Base-by-base conservation (phyloP, 2,113 vertebrate species). In the Brevimyrus niger region DNA sequence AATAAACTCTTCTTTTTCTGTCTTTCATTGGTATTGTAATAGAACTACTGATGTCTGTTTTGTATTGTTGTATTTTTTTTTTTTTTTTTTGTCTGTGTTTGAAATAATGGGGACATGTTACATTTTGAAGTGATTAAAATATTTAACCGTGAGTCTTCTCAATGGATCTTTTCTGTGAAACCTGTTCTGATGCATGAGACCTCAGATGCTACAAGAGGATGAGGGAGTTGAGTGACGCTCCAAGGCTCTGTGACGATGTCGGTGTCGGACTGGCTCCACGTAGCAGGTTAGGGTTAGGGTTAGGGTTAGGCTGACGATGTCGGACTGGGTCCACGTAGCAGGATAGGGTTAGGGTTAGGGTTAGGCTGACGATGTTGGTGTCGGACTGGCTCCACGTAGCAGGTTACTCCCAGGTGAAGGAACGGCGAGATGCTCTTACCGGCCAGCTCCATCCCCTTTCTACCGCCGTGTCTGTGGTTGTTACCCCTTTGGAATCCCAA, bases 81-180 rank as follows among this genome's bases (percentile, higher is more conserved):
- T 42, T 42, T 42, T 42, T 44, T 46, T 95, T 95, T 96, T 97
- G 93, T 88, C 94, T 93, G 91, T 92, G 92, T 95, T 96, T 94
- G 94, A 96, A 96, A 95, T 94, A 95, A 95, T 94, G 95, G 96
- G 96, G 94, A 97, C 96, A 96, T 96, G 96, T 97, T 96, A 96
- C 96, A 96, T 97, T 97, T 97, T 97, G 95, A 96, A 96, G 96
- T 97, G 96, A 96, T 96, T 96, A 95, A 97, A 96, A 96, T 97
- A 96, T 96, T 97, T 97, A 97, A 97, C 95, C 96, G 96, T 97
- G 96, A 96, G 96, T 97, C 96, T 96, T 96, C 96, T 97, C 96
- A 96, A 96, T 97, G 96, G 93, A 96, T 97, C 96, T 96, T 97
- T 97, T 97, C 96, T 96, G 96, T 97, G 96, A 97, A 96, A 94